Evolutionary conservation across 2,888 invertebrate species (phyloP).

Genomic region (Neria commutata): DNA sequence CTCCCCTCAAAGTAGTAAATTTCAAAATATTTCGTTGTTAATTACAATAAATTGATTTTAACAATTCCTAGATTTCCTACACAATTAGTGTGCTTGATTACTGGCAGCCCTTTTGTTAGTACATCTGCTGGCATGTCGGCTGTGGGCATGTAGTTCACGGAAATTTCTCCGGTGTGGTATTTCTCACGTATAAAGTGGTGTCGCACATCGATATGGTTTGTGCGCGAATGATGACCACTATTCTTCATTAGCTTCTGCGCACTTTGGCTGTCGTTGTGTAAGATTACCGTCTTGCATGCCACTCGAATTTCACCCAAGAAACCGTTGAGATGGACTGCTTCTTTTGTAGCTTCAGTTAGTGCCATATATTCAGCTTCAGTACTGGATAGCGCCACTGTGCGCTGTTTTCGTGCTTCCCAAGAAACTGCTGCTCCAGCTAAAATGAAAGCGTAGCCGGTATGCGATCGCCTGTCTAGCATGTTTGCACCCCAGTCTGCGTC

Average conservation of each 20-base stretch:
- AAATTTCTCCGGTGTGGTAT: conserved; percentile 13
- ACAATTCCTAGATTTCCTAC: conserved; percentile 13
- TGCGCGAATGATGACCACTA: conserved; percentile 24
- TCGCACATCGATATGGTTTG: conserved; percentile 32
- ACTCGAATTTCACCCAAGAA: too few relatives aligned
- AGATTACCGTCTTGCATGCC: too few relatives aligned
- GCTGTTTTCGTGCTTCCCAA: conserved; percentile 33
- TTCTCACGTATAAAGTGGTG: conserved; percentile 27
- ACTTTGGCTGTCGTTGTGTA: too few relatives aligned
- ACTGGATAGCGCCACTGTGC: conserved; percentile 29
- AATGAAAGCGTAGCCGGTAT: conserved; percentile 30
- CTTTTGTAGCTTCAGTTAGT: conserved; percentile 26
- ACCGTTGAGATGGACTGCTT: conserved; percentile 29
- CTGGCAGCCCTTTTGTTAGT: conserved; percentile 27
- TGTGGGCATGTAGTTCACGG: conserved; percentile 26
- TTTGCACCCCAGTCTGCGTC: conserved; percentile 34
- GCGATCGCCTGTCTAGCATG: conserved; percentile 26
- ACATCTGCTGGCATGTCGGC: conserved; percentile 30
- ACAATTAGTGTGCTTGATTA: conserved; percentile 19
- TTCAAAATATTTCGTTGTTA: neutral
- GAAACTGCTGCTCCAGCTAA: conserved; percentile 24
- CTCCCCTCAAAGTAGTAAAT: conserved; percentile 18
- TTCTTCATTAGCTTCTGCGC: too few relatives aligned
- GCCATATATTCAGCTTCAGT: conserved; percentile 34
- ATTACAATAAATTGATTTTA: too few relatives aligned